These are phyloP conservation scores for Pterois miles DNA, from an alignment of 2,797 vertebrate species.

Conservation along the genomic window DNA sequence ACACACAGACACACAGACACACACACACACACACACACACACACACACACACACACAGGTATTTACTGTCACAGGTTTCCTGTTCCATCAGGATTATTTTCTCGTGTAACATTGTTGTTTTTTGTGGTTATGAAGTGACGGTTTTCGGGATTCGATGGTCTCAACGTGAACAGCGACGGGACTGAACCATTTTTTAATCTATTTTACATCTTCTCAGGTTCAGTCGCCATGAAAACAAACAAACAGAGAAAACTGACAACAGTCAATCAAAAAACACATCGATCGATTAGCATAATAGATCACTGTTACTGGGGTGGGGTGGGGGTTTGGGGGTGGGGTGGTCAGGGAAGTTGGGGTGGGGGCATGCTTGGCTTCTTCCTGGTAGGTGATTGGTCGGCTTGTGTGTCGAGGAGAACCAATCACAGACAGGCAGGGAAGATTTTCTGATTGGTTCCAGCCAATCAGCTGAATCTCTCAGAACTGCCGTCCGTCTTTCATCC, in stretches of 20 bases:
- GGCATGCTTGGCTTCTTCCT: slow-evolving; percentile 78
- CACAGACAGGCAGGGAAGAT: slow-evolving; percentile 52
- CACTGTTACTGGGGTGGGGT: slow-evolving; percentile 76
- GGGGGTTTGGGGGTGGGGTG: background rate
- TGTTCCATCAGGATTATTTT: slow-evolving; percentile 66
- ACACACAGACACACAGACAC: slow-evolving; percentile 34
- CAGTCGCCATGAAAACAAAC: slow-evolving; percentile 66
- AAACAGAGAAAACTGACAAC: slow-evolving; percentile 74
- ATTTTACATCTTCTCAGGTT: slow-evolving; percentile 72
- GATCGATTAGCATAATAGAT: slow-evolving; percentile 84
- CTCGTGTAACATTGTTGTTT: slow-evolving; percentile 45
- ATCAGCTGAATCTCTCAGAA: slow-evolving; percentile 68
- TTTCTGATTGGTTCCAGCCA: slow-evolving; percentile 82
- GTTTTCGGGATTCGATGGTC: slow-evolving; percentile 60
- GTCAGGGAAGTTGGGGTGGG: slow-evolving; percentile 15
- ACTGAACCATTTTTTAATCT: slow-evolving; percentile 62
- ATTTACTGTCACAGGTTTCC: slow-evolving; percentile 66
- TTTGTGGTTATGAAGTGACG: slow-evolving; percentile 65
- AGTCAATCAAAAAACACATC: slow-evolving; percentile 83
- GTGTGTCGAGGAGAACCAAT: slow-evolving; percentile 58
- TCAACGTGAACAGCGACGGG: slow-evolving; percentile 57
- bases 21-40: slow-evolving; percentile 14
- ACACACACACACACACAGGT: slow-evolving; percentile 38
- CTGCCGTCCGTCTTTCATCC: slow-evolving; percentile 15
- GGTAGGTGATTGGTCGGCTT: slow-evolving; percentile 64